Conservation (phyloP, 2,797 vertebrate species). For the Lagorchestes hirsutus region DNA sequence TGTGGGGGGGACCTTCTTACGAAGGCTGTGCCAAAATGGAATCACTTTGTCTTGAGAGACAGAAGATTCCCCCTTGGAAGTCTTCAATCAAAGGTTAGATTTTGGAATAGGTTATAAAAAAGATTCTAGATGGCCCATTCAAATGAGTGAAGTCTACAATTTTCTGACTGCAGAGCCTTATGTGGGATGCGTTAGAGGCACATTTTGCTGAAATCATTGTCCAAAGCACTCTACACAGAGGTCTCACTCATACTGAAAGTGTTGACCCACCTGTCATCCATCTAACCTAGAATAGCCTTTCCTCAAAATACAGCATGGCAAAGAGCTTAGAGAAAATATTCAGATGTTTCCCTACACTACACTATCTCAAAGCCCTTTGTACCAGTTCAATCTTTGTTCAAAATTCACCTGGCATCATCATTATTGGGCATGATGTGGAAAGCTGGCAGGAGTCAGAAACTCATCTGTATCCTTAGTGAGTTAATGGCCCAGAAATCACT, state of each 20-base stretch:
- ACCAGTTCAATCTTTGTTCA: background rate
- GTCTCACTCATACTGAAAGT: background rate
- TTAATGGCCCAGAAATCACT: background rate
- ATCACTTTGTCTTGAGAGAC: background rate
- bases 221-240: background rate
- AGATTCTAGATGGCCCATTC: background rate
- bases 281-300: background rate
- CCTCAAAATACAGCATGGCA: background rate
- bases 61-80: background rate
- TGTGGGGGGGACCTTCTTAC: background rate
- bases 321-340: background rate
- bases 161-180: background rate
- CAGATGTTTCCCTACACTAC: background rate
- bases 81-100: background rate
- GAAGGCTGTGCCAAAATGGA: background rate
- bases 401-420: background rate
- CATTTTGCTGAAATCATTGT: background rate
- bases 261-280: background rate
- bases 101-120: background rate
- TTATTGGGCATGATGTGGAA: background rate
- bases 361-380: background rate
- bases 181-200: background rate
- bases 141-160: background rate
- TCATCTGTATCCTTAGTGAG: constrained; percentile 8
- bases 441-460: background rate